These are phyloP conservation scores for Cryptotis parvus DNA, from an alignment of 2,113 vertebrate species.

Conservation along the genomic window DNA sequence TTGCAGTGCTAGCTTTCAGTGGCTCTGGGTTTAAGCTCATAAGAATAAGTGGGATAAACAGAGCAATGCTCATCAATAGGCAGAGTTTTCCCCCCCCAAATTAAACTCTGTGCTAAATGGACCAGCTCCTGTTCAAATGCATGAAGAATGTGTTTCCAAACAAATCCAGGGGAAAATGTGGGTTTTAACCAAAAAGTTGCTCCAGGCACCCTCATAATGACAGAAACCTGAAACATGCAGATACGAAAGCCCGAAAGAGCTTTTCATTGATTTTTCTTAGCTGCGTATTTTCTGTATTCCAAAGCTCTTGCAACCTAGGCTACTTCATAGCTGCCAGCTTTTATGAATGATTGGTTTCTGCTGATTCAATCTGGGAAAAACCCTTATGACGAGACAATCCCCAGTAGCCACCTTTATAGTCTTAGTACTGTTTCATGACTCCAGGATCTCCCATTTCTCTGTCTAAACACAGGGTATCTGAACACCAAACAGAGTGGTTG, in stretches of 20 bases:
- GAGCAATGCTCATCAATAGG: neutral
- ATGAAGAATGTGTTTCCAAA: neutral
- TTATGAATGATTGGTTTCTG: slow-evolving; percentile 60
- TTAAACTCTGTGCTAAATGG: slow-evolving; percentile 38
- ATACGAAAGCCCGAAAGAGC: slow-evolving; percentile 62
- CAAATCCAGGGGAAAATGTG: slow-evolving; percentile 41
- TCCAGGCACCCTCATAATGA: slow-evolving; percentile 41
- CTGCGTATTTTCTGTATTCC: slow-evolving; percentile 42
- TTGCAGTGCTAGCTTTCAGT: neutral
- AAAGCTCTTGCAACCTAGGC: slow-evolving; percentile 60
- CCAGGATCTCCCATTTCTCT: neutral
- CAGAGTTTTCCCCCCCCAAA: neutral
- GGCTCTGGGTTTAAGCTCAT: neutral
- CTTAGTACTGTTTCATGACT: neutral
- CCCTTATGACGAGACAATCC: neutral
- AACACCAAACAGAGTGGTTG: neutral
- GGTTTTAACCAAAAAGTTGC: slow-evolving; percentile 74
- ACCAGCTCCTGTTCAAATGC: neutral
- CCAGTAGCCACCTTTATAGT: neutral
- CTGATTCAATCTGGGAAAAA: slow-evolving; percentile 37
- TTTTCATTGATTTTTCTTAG: slow-evolving; percentile 71
- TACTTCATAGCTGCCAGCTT: slow-evolving; percentile 33
- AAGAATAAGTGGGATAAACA: neutral
- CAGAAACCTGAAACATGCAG: slow-evolving; percentile 74
- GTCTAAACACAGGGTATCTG: neutral